phyloP scores from a whole-genome alignment of 2,888 invertebrate genomes.

The Chouioia cunea region DNA sequence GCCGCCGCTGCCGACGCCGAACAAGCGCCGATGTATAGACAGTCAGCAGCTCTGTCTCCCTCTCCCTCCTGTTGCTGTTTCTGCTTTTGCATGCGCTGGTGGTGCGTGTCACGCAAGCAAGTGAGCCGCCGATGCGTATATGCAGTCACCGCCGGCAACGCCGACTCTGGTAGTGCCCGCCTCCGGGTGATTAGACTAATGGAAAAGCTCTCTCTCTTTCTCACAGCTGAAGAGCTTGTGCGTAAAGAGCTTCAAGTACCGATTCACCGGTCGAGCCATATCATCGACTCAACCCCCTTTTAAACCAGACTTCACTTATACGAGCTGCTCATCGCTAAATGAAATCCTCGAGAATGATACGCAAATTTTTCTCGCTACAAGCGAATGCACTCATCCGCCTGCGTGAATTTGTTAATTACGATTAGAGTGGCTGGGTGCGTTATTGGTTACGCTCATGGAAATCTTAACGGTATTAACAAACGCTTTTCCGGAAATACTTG shows the following conservation, averaged over 20 bases:
- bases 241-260: constrained; percentile 5
- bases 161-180: background rate
- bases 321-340: background rate
- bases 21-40: constrained; percentile 15
- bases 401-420: constrained; percentile 35
- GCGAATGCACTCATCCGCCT: background rate
- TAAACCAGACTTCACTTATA: too few relatives aligned
- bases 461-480: background rate
- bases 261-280: constrained; percentile 3
- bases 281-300: background rate
- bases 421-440: background rate
- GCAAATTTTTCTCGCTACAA: constrained; percentile 10
- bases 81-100: background rate
- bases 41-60: constrained; percentile 1
- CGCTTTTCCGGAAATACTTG: background rate
- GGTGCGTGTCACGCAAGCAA: constrained; percentile 17
- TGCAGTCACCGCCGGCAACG: constrained; percentile 7
- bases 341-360: background rate
- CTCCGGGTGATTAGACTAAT: constrained; percentile 36
- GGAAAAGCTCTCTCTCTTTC: background rate
- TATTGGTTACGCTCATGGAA: background rate
- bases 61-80: background rate
- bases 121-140: constrained; percentile 37
- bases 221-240: background rate
- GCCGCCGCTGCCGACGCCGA: constrained; percentile 17